These are phyloP conservation scores for Pterobdella sp. DNA, from an alignment of 2,888 invertebrate species.

Conservation along the genomic window DNA sequence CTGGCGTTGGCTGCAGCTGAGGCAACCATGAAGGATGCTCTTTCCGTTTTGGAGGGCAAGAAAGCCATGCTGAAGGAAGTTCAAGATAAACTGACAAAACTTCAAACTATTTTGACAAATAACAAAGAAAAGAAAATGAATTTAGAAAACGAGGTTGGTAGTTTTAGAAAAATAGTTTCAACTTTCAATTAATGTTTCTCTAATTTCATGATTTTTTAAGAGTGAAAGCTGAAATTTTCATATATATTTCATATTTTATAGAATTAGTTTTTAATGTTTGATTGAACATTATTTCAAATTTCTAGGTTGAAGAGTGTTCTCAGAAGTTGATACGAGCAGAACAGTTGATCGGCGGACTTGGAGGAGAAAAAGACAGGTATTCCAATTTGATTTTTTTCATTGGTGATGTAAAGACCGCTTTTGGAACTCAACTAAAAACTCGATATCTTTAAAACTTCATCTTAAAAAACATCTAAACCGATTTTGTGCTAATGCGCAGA, in stretches of 20 bases:
- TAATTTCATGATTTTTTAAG: too few species aligned
- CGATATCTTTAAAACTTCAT: too few species aligned
- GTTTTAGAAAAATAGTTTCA: background rate
- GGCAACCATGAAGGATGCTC: slow-evolving; percentile 48
- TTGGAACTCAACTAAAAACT: too few species aligned
- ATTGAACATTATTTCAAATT: slow-evolving; percentile 42
- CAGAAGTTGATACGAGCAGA: slow-evolving; percentile 52
- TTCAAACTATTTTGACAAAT: slow-evolving; percentile 49
- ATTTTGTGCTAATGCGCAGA: too few species aligned
- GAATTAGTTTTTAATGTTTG: background rate
- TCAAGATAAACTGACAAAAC: slow-evolving; percentile 50
- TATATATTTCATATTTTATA: background rate
- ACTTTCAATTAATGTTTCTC: background rate
- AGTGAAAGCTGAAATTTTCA: too few species aligned
- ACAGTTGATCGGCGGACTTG: slow-evolving; percentile 52
- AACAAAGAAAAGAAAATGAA: slow-evolving; percentile 52
- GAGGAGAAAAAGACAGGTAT: slow-evolving; percentile 51
- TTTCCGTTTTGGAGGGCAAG: slow-evolving; percentile 50
- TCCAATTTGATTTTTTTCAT: background rate
- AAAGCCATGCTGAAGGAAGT: slow-evolving; percentile 50
- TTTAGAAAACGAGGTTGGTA: slow-evolving; percentile 42
- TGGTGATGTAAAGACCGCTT: too few species aligned
- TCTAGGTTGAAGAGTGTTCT: slow-evolving; percentile 50
- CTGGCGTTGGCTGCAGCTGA: slow-evolving; percentile 50
- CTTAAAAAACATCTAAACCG: too few species aligned